Evolutionary conservation across 35 echinoderm and acorn worm genomes (phyloP).

Genomic region (Holothuria glaberrima): DNA sequence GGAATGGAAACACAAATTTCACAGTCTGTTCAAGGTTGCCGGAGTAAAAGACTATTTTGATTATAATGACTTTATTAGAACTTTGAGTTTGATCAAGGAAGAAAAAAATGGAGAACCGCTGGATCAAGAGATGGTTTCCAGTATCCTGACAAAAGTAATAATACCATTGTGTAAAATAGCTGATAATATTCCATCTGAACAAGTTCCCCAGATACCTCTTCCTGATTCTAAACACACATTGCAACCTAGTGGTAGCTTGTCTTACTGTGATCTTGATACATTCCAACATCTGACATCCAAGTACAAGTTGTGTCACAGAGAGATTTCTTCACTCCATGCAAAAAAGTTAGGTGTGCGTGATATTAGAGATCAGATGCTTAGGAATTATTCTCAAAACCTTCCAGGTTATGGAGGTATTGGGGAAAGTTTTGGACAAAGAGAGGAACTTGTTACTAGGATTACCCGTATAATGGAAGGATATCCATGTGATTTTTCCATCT

Average conservation of each 20-base stretch:
- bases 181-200: background rate
- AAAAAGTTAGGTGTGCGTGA: slow-evolving; percentile 39
- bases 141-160: background rate
- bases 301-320: slow-evolving; percentile 15
- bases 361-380: slow-evolving; percentile 44
- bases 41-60: slow-evolving; percentile 57
- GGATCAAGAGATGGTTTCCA: background rate
- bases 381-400: background rate
- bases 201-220: slow-evolving; percentile 2
- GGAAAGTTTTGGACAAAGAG: slow-evolving; percentile 73
- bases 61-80: slow-evolving; percentile 42
- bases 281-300: background rate
- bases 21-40: slow-evolving; percentile 31
- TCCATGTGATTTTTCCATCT: slow-evolving; percentile 61
- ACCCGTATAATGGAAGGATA: slow-evolving; percentile 69
- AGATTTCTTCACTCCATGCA: slow-evolving; percentile 31
- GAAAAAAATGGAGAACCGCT: slow-evolving; percentile 7
- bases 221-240: slow-evolving; percentile 28
- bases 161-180: background rate
- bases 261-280: slow-evolving; percentile 47
- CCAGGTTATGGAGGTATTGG: slow-evolving; percentile 13
- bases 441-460: slow-evolving; percentile 78
- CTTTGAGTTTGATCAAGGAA: slow-evolving; percentile 7
- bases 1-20: background rate
- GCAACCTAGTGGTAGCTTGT: background rate